Conservation (phyloP, 2,113 vertebrate genomes). For the Isurus oxyrinchus region DNA sequence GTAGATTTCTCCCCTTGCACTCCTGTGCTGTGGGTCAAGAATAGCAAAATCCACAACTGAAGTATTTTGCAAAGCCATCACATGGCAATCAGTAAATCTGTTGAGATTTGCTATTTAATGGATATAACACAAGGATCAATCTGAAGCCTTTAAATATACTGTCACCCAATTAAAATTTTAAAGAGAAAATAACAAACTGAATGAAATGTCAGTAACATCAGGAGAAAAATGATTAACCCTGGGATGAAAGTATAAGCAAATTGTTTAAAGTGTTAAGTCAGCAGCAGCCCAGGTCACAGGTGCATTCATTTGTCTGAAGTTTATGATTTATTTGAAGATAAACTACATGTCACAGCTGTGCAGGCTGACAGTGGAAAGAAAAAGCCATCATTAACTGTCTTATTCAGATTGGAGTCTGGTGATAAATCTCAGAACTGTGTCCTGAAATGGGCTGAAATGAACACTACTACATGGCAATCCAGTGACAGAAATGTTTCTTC, state of each 20-base stretch:
- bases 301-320: slow-evolving; percentile 10
- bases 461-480: background rate
- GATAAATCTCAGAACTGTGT: background rate
- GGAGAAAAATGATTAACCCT: slow-evolving; percentile 18
- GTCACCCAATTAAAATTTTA: background rate
- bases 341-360: background rate
- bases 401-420: background rate
- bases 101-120: background rate
- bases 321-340: slow-evolving; percentile 3
- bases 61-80: background rate
- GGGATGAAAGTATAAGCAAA: slow-evolving; percentile 29
- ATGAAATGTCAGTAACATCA: background rate
- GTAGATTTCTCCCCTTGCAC: background rate
- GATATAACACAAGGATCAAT: background rate
- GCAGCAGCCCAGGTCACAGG: slow-evolving; percentile 6
- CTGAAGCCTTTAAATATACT: background rate
- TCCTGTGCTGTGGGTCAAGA: background rate
- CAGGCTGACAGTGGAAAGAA: background rate
- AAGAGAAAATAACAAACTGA: background rate
- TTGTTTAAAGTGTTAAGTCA: slow-evolving; percentile 33
- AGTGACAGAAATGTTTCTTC: background rate
- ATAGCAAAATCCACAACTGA: background rate
- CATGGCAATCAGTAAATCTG: background rate
- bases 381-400: background rate
- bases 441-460: background rate